A percentile compares a stretch with the other conserved stretches of the same genome.
Evolutionary conservation across 1,140 invertebrate genomes (phyloP).

Genomic region (Lepidotrigona ventralis): DNA sequence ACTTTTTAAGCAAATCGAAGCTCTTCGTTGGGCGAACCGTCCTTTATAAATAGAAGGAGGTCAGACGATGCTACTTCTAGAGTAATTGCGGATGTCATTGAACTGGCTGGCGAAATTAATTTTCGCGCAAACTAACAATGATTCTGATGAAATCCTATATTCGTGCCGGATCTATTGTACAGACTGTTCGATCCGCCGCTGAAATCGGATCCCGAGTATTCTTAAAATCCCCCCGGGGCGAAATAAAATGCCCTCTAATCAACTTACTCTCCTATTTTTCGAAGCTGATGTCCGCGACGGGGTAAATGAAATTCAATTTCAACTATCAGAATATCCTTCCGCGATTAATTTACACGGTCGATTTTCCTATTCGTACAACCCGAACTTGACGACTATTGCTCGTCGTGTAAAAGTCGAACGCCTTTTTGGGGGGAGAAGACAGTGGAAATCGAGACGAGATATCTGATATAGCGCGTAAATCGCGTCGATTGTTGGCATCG

Average conservation of each 20-base stretch:
- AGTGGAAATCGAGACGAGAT: not conserved
- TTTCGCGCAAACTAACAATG: slow-evolving; percentile 39
- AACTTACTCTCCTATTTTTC: not conserved
- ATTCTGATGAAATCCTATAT: slow-evolving; percentile 55
- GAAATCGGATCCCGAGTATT: not conserved
- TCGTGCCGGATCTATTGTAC: slow-evolving; percentile 40
- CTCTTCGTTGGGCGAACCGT: slow-evolving; percentile 36
- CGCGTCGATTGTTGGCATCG: not conserved
- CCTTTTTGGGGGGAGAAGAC: not conserved
- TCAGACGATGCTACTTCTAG: slow-evolving; percentile 65
- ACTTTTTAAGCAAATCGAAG: slow-evolving; percentile 51
- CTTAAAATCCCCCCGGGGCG: not conserved
- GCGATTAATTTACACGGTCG: not conserved
- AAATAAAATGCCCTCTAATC: not conserved
- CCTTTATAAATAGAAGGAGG: slow-evolving; percentile 64
- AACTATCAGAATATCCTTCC: not conserved
- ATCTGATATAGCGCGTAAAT: not conserved
- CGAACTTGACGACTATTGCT: not conserved
- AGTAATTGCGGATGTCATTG: slow-evolving; percentile 62
- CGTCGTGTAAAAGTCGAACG: not conserved
- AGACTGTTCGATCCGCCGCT: not conserved
- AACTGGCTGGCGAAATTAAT: slow-evolving; percentile 57
- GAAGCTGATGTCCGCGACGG: not conserved
- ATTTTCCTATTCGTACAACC: not conserved
- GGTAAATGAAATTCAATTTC: not conserved